Evolutionary conservation across 2,888 invertebrate species (phyloP), one percentile per base, ranked within the genome.

Genomic region (Meta bourneti): DNA sequence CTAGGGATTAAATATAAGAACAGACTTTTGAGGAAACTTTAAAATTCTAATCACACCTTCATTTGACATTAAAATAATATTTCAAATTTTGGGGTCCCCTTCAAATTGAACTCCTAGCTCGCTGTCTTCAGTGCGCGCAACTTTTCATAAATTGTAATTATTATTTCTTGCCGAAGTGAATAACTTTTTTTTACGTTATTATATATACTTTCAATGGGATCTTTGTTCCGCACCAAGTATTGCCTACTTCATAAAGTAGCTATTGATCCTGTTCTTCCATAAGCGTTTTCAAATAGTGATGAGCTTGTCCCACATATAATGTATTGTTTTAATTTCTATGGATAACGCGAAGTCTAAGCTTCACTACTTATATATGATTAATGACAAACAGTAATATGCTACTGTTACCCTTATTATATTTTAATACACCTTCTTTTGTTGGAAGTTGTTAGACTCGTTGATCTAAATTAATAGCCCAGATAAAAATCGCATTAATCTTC

Each of bases 181-280:
- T 61, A 16, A 16, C 61, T 9, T 16, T 9, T 9, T 61, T 61
- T 61, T 61, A 61, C 13, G 1, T 11, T 61, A 61, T 61, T 16
- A 61, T 61, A 61, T 11, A 1, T 61, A 16, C 61, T 61, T 61
- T 61, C 16, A 8, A 61, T 61, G 16, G 61, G 61, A 61, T 61
- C 61, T 61, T 6, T 9, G 51, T 19, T 82, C 72, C 11, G 51
- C 49, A 72, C 20, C 19, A 72, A 82, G 20, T 51, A 71, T 34
- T 34, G 34, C 4, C 34, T 16, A 61, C 11, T 16, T 5, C 61
- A 61, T 61, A 61, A 61, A 9, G 5, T 16, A 61, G 7, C 75
- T 74, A 84, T 84, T 52, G 75, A 84, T 54, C 72, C 19, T 19
- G 71, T 82, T 72, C 52, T 82, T n/a, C n/a, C n/a, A 9, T n/a